These are phyloP conservation scores for Lepeophtheirus nordmannii DNA, from an alignment of 2,888 invertebrate genomes.

Conservation along the genomic window DNA sequence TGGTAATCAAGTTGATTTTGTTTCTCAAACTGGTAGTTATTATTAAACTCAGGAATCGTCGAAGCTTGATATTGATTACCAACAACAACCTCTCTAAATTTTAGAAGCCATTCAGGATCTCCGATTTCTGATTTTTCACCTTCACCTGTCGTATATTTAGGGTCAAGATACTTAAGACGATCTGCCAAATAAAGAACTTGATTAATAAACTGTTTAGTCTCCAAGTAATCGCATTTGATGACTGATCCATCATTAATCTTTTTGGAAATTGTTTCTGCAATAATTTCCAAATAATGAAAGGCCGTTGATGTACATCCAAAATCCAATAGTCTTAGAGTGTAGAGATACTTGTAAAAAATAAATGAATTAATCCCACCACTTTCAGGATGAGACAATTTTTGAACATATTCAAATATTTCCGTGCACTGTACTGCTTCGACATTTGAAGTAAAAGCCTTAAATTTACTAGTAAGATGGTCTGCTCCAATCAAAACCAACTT, in stretches of 20 bases:
- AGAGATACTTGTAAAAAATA: constrained; percentile 58
- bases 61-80: not conserved
- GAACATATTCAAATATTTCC: constrained; percentile 85
- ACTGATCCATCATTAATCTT: not conserved
- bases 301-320: constrained; percentile 63
- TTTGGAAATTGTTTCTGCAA: constrained; percentile 46
- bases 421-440: constrained; percentile 73
- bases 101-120: constrained; percentile 44
- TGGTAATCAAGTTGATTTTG: not conserved
- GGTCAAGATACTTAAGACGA: constrained; percentile 55
- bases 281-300: constrained; percentile 63
- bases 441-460: constrained; percentile 51
- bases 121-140: constrained; percentile 33
- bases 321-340: constrained; percentile 60
- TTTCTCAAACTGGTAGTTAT: not conserved
- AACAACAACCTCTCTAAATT: not conserved
- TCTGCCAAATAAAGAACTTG: constrained; percentile 41
- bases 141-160: constrained; percentile 39
- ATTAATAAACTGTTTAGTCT: constrained; percentile 28
- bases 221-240: constrained; percentile 3
- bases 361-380: constrained; percentile 20
- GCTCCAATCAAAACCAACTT: constrained; percentile 58
- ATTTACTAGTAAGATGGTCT: constrained; percentile 5
- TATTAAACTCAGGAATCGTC: not conserved
- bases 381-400: constrained; percentile 42